Conservation (phyloP, 2,888 invertebrate genomes). For the Spicauda simplicius region DNA sequence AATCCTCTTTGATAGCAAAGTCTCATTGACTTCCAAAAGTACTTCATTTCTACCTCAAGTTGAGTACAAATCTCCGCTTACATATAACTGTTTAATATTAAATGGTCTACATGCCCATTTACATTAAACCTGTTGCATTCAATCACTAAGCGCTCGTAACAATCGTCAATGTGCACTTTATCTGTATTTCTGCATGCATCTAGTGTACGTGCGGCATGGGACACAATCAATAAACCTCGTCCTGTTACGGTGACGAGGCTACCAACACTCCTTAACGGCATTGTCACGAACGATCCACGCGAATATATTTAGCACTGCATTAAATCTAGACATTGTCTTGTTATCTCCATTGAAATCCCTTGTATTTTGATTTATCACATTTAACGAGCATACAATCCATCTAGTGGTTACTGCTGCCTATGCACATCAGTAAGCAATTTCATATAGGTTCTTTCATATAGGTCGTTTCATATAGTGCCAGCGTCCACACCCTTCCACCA, state of each 20-base stretch:
- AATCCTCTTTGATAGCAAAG: no score
- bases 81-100: not conserved
- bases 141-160: constrained; percentile 1
- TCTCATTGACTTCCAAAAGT: no score
- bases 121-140: not conserved
- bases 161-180: not conserved
- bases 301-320: not conserved
- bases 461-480: no score
- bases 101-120: not conserved
- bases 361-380: no score
- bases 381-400: no score
- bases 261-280: not conserved
- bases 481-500: no score
- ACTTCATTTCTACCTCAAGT: not conserved
- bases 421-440: no score
- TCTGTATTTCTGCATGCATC: constrained; percentile 23
- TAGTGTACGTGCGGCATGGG: constrained; percentile 7
- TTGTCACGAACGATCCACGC: not conserved
- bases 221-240: constrained; percentile 17
- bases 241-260: constrained; percentile 6
- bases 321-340: constrained; percentile 3
- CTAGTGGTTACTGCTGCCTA: no score
- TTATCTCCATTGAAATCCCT: not conserved
- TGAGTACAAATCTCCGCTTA: no score
- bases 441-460: no score